Evolutionary conservation across 1,140 invertebrate genomes (phyloP).

Genomic region (Penaeus japonicus): DNA sequence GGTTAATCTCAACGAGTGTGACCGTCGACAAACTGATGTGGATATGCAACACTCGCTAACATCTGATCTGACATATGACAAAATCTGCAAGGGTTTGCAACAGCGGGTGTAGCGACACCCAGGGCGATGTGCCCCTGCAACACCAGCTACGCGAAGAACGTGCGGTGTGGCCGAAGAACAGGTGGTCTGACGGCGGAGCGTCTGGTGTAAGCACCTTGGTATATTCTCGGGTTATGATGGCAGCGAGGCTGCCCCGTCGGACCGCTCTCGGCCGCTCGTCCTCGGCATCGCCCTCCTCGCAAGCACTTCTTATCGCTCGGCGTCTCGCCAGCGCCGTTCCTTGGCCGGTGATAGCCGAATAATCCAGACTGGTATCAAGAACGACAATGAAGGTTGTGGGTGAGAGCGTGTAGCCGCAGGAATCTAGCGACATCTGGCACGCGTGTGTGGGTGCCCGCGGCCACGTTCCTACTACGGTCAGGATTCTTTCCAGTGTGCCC

Average conservation of each 20-base stretch:
- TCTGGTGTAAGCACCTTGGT: neutral
- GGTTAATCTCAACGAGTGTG: too few relatives aligned
- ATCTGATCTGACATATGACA: too few relatives aligned
- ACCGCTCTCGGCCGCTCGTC: neutral
- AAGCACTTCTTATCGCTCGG: neutral
- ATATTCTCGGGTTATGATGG: slow-evolving; percentile 11
- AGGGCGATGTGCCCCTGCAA: too few relatives aligned
- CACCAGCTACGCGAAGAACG: too few relatives aligned
- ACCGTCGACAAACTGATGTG: too few relatives aligned
- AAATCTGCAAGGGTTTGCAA: too few relatives aligned
- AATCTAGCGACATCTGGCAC: slow-evolving; percentile 52
- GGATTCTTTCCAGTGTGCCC: slow-evolving; percentile 31
- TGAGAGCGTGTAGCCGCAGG: slow-evolving; percentile 31
- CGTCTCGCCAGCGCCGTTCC: neutral
- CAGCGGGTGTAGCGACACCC: too few relatives aligned
- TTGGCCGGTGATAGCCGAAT: neutral
- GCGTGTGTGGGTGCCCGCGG: slow-evolving; percentile 26
- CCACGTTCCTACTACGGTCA: slow-evolving; percentile 35
- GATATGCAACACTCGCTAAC: too few relatives aligned
- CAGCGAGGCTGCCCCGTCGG: neutral
- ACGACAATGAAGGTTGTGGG: slow-evolving; percentile 22
- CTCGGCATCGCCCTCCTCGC: neutral
- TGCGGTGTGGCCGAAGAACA: too few relatives aligned
- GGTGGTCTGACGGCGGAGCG: neutral
- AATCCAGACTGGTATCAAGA: neutral